These are phyloP conservation scores for Malachius bipustulatus DNA, from an alignment of 2,888 invertebrate species.

Conservation along the genomic window DNA sequence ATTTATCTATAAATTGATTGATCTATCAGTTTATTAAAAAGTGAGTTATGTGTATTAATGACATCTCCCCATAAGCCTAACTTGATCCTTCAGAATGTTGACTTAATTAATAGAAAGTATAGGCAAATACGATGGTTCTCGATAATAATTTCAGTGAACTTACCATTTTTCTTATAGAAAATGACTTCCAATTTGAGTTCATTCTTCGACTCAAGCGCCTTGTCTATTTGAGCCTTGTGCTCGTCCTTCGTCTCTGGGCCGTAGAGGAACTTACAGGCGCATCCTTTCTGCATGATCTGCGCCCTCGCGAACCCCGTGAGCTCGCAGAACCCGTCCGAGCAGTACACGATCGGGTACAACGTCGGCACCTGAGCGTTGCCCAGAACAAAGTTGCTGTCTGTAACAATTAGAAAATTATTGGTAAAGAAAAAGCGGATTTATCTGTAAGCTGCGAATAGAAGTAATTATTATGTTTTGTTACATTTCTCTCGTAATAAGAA, in stretches of 20 bases:
- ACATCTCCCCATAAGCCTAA: conserved; percentile 1
- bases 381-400: conserved; percentile 94
- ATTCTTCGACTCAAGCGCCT: conserved; percentile 76
- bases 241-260: conserved; percentile 84
- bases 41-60: no score
- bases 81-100: background rate
- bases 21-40: no score
- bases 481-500: no score
- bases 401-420: conserved; percentile 28
- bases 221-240: conserved; percentile 79
- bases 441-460: no score
- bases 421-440: no score
- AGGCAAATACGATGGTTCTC: no score
- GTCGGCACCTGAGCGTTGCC: conserved; percentile 88
- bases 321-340: conserved; percentile 93
- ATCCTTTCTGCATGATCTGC: conserved; percentile 94
- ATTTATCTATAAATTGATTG: no score
- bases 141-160: no score
- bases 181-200: conserved; percentile 90
- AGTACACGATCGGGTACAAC: conserved; percentile 87
- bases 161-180: conserved; percentile 91
- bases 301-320: conserved; percentile 87
- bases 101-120: no score
- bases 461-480: no score
- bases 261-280: conserved; percentile 89